Conservation (phyloP, 2,113 vertebrate species). For the Pagrus major region DNA sequence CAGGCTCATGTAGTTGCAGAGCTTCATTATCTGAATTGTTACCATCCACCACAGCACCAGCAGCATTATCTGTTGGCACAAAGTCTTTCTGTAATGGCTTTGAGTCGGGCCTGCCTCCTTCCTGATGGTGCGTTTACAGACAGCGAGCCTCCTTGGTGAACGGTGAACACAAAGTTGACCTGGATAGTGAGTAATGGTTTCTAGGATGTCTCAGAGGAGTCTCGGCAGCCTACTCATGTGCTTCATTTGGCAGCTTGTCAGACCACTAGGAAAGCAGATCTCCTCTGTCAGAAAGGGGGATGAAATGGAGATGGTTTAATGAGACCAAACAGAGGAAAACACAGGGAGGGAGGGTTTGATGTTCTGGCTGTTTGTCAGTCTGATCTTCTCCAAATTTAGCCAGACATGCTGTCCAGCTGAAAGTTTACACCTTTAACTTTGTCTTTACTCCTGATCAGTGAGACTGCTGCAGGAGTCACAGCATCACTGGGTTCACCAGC, state of each 20-base stretch:
- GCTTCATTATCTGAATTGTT: conserved; percentile 51
- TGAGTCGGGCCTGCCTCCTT: conserved; percentile 7
- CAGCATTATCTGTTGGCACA: conserved; percentile 40
- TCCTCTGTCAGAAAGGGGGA: conserved; percentile 25
- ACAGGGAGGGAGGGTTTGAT: not conserved
- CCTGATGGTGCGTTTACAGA: conserved; percentile 28
- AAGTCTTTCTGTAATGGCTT: conserved; percentile 47
- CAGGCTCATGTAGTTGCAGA: conserved; percentile 22
- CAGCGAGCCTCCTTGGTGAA: conserved; percentile 31
- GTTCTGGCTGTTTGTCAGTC: not conserved
- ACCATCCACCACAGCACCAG: conserved; percentile 31
- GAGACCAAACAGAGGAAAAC: conserved; percentile 41
- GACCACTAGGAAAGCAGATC: conserved; percentile 52
- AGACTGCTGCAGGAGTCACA: not conserved
- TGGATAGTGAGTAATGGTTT: conserved; percentile 65
- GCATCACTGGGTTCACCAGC: not conserved
- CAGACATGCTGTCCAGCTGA: not conserved
- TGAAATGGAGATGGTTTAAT: conserved; percentile 50
- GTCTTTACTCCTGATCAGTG: not conserved
- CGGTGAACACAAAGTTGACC: conserved; percentile 61
- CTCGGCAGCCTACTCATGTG: conserved; percentile 49
- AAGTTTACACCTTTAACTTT: no score
- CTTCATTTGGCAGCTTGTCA: conserved; percentile 71
- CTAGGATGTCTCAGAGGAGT: conserved; percentile 64
- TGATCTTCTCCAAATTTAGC: conserved; percentile 22